A percentile compares a stretch with the other conserved stretches of the same genome.
Evolutionary conservation across 2,888 invertebrate species (phyloP).

Genomic region (Anticlea derivata): DNA sequence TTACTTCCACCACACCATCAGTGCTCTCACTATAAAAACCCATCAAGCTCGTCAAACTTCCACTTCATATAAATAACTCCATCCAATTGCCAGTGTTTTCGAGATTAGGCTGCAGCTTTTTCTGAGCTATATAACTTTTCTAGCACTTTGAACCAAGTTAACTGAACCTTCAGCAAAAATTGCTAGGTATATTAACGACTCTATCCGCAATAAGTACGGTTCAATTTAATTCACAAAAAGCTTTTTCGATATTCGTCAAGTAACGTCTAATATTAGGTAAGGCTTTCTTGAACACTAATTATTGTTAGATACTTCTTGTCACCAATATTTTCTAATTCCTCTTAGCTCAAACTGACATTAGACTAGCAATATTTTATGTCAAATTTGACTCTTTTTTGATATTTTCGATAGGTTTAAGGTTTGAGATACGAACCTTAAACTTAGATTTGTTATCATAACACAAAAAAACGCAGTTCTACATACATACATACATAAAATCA

Average conservation of each 20-base stretch:
- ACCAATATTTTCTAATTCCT: no score
- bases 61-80: constrained; percentile 5
- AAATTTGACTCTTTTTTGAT: no score
- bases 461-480: constrained; percentile 13
- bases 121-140: constrained; percentile 10
- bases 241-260: constrained; percentile 12
- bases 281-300: constrained; percentile 19
- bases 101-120: constrained; percentile 15
- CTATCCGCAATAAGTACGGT: neutral
- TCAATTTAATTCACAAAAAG: neutral
- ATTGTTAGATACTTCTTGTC: no score
- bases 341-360: no score
- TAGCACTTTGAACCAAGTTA: constrained; percentile 1
- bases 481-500: no score
- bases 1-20: no score
- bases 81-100: constrained; percentile 5
- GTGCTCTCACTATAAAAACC: no score
- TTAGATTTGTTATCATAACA: no score
- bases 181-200: constrained; percentile 2
- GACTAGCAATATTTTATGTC: no score
- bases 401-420: no score
- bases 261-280: constrained; percentile 18
- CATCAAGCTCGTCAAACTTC: constrained; percentile 4
- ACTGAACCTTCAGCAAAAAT: neutral
- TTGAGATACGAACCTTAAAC: no score